Conservation (phyloP, 35 echinoderm and acorn worm species). For the Lytechinus variegatus region DNA sequence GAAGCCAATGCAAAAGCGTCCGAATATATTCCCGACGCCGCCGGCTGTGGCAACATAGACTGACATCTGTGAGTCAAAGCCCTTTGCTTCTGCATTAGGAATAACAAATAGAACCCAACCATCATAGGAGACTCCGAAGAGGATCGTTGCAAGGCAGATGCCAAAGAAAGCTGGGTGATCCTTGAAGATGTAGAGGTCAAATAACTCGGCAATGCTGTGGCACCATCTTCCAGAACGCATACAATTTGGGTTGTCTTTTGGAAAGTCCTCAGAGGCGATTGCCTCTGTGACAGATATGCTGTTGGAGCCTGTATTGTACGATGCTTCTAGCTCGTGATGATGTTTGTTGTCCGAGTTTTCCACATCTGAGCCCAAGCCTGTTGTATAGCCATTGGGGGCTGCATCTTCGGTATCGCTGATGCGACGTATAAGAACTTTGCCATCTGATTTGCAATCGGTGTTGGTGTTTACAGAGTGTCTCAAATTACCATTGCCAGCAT, state of each 20-base stretch:
- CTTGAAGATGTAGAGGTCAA: conserved; percentile 13
- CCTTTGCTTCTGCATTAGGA: conserved; percentile 34
- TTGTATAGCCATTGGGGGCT: neutral
- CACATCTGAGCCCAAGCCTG: neutral
- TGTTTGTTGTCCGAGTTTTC: neutral
- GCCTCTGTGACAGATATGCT: neutral
- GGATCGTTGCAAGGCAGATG: conserved; percentile 31
- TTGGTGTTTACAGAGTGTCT: conserved; percentile 24
- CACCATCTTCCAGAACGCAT: neutral
- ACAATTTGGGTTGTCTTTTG: neutral
- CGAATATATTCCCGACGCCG: conserved; percentile 36
- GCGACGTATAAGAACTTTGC: neutral
- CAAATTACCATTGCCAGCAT: neutral
- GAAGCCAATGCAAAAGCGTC: conserved; percentile 26
- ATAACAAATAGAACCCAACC: conserved; percentile 39
- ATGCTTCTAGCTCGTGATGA: conserved; percentile 7
- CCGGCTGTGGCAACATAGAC: conserved; percentile 38
- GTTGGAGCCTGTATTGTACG: neutral
- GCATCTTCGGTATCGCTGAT: neutral
- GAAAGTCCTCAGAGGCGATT: neutral
- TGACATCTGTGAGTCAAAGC: neutral
- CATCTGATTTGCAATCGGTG: neutral
- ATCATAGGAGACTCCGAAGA: conserved; percentile 38
- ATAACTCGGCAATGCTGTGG: neutral
- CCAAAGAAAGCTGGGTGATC: conserved; percentile 34